Conservation (phyloP, 2,113 vertebrate species). For the Brachypodius melanocephalos region DNA sequence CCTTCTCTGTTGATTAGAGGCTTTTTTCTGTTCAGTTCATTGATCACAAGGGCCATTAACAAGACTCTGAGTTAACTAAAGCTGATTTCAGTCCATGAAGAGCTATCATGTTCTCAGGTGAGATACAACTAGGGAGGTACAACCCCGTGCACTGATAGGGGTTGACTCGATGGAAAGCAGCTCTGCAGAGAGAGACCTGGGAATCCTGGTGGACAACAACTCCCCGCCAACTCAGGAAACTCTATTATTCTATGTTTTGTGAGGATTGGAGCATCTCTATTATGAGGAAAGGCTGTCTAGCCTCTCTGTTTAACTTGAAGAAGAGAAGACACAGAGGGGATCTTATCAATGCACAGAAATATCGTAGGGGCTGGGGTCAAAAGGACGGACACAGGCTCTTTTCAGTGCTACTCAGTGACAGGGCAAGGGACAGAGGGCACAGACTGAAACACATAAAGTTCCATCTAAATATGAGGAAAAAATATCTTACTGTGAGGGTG, state of each 20-base stretch:
- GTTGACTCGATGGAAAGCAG: not conserved
- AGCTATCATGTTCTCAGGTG: not conserved
- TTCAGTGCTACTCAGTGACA: not conserved
- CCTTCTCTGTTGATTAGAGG: slow-evolving; percentile 20
- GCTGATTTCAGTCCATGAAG: slow-evolving; percentile 34
- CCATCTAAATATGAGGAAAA: not conserved
- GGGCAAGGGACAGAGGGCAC: not conserved
- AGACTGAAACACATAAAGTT: not conserved
- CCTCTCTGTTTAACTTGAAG: not conserved
- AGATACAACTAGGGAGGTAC: not conserved
- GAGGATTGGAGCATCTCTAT: not conserved
- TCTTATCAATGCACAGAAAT: not conserved
- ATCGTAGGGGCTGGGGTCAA: not conserved
- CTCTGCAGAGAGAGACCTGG: not conserved
- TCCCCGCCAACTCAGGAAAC: not conserved
- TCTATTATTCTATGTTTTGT: not conserved
- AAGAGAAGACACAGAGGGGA: not conserved
- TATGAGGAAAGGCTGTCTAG: not conserved
- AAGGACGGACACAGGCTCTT: not conserved
- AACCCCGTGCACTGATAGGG: not conserved
- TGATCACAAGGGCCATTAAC: slow-evolving; percentile 39
- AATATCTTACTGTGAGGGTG: not conserved
- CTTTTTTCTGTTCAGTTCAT: slow-evolving; percentile 28
- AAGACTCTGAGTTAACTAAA: slow-evolving; percentile 26
- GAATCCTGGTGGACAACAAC: not conserved